These are phyloP conservation scores for Drosophila lacicola DNA, from an alignment of 2,888 invertebrate genomes.

Conservation along the genomic window DNA sequence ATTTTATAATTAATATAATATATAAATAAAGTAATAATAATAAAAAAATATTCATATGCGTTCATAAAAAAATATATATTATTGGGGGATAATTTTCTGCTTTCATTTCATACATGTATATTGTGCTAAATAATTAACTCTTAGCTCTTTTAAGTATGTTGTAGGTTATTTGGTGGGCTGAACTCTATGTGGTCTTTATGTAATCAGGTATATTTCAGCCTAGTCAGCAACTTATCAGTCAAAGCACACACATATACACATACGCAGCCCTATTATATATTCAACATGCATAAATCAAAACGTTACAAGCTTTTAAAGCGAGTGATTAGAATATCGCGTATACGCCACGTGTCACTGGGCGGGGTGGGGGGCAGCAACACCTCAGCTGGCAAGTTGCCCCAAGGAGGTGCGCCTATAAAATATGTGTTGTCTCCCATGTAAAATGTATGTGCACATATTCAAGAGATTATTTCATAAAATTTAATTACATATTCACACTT, in stretches of 20 bases:
- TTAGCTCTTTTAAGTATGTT: not conserved
- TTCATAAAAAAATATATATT: too few relatives aligned
- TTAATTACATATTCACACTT: slow-evolving; percentile 78
- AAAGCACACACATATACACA: not conserved
- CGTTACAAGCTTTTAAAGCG: slow-evolving; percentile 10
- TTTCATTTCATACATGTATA: too few relatives aligned
- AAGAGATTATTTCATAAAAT: slow-evolving; percentile 72
- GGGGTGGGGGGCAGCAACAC: too few relatives aligned
- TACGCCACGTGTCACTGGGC: slow-evolving; percentile 33
- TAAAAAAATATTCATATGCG: too few relatives aligned
- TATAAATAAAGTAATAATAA: too few relatives aligned
- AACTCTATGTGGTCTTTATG: too few relatives aligned
- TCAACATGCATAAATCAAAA: slow-evolving; percentile 42
- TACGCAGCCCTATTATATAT: not conserved
- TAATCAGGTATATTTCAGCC: not conserved
- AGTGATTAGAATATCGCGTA: slow-evolving; percentile 43
- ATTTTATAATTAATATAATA: too few relatives aligned
- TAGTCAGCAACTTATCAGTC: slow-evolving; percentile 27
- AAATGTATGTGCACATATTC: slow-evolving; percentile 34
- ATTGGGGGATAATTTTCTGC: too few relatives aligned
- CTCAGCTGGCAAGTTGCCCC: not conserved
- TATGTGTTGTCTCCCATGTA: slow-evolving; percentile 31
- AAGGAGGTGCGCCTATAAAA: slow-evolving; percentile 41
- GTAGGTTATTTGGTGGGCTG: not conserved
- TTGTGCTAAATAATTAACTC: too few relatives aligned